Conservation (phyloP, 2,888 invertebrate species). For the Galerucella nymphaeae region DNA sequence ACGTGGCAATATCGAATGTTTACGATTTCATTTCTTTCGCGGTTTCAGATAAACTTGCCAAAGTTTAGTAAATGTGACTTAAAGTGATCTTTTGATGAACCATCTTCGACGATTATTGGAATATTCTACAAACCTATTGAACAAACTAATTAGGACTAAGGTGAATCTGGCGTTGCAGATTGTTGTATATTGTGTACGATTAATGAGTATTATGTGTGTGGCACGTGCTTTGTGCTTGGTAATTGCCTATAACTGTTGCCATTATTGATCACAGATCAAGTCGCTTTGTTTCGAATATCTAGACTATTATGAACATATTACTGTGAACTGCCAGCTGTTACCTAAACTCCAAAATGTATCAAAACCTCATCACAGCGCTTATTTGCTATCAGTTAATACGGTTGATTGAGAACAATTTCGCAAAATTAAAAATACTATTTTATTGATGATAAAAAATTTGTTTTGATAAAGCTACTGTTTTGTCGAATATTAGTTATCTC, state of each 20-base stretch:
- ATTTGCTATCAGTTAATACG: background rate
- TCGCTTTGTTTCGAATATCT: slow-evolving; percentile 4
- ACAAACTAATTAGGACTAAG: slow-evolving; percentile 23
- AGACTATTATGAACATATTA: slow-evolving; percentile 3
- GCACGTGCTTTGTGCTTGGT: slow-evolving; percentile 18
- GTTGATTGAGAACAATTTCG: too few relatives aligned
- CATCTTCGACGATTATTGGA: background rate
- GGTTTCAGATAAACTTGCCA: too few relatives aligned
- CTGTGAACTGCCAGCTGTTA: slow-evolving; percentile 7
- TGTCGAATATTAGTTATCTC: too few relatives aligned
- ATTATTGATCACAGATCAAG: slow-evolving; percentile 16
- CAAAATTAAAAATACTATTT: too few relatives aligned
- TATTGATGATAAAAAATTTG: too few relatives aligned
- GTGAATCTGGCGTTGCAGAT: slow-evolving; percentile 21
- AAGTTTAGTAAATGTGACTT: too few relatives aligned
- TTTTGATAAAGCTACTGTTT: too few relatives aligned
- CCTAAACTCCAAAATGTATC: background rate
- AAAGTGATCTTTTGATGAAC: too few relatives aligned
- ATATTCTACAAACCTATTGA: background rate
- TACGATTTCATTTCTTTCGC: too few relatives aligned
- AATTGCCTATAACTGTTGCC: slow-evolving; percentile 25
- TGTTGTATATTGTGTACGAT: slow-evolving; percentile 24
- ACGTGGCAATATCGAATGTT: too few relatives aligned
- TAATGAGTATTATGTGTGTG: slow-evolving; percentile 17
- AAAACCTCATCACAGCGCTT: background rate